Percentiles rank a stretch among this genome's conserved stretches.
Conservation (phyloP, 2,797 vertebrate genomes). For the Ambastaia sidthimunki region DNA sequence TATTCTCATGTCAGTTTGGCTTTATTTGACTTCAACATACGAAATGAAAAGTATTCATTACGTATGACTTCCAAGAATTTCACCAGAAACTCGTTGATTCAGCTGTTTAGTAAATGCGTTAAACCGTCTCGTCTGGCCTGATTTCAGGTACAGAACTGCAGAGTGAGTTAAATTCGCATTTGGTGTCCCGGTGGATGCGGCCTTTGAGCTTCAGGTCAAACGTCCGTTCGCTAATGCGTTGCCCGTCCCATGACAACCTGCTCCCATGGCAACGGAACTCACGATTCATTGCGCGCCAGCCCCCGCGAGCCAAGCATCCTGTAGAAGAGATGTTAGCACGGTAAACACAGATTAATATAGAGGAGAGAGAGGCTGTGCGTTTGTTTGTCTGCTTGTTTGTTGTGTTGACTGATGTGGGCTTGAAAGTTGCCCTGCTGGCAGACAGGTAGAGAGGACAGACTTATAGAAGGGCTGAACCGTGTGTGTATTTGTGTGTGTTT, state of each 20-base stretch:
- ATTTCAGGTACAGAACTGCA: constrained; percentile 58
- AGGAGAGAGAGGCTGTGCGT: constrained; percentile 64
- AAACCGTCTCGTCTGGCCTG: constrained; percentile 50
- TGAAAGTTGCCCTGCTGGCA: constrained; percentile 56
- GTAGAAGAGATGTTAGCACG: constrained; percentile 67
- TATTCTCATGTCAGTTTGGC: too few relatives aligned
- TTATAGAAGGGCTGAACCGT: background rate
- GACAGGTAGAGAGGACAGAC: constrained; percentile 43
- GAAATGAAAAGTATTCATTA: too few relatives aligned
- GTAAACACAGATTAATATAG: constrained; percentile 73
- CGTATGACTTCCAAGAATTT: constrained; percentile 1
- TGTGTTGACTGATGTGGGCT: constrained; percentile 61
- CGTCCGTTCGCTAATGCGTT: constrained; percentile 42
- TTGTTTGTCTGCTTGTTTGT: constrained; percentile 65
- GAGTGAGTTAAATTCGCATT: constrained; percentile 68
- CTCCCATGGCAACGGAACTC: constrained; percentile 51
- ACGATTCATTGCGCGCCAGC: constrained; percentile 44
- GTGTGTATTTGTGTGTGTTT: constrained; percentile 19
- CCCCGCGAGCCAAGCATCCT: constrained; percentile 47
- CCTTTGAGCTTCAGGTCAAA: constrained; percentile 62
- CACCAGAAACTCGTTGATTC: background rate
- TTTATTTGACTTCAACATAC: too few relatives aligned
- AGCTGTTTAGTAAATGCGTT: background rate
- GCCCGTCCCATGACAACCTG: constrained; percentile 50
- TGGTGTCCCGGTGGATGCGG: constrained; percentile 56